A percentile compares a stretch with the other conserved stretches of the same genome.
phyloP scores from a whole-genome alignment of 2,113 vertebrate species.

The Patagioenas fasciata region DNA sequence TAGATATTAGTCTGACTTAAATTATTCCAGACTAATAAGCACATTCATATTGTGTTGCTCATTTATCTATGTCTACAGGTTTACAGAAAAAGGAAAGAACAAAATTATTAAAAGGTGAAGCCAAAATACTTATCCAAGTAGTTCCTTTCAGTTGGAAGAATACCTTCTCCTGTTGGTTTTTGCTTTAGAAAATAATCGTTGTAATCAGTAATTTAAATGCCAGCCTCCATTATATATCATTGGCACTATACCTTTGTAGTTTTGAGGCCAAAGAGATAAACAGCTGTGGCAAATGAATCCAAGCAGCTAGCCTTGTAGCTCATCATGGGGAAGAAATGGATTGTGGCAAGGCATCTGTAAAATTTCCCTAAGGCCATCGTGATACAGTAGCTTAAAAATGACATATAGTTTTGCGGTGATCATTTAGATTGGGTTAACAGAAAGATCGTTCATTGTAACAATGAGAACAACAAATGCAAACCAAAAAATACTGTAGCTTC shows the following conservation, averaged over 20 bases:
- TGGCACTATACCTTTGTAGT: not conserved
- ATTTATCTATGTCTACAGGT: slow-evolving; percentile 23
- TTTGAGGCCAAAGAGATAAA: slow-evolving; percentile 44
- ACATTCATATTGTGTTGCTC: slow-evolving; percentile 13
- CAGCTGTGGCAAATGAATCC: slow-evolving; percentile 34
- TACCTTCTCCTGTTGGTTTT: not conserved
- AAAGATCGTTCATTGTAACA: not conserved
- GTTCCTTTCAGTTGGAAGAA: not conserved
- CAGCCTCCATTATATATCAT: not conserved
- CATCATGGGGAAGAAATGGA: slow-evolving; percentile 53
- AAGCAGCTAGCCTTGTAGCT: not conserved
- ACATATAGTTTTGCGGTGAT: not conserved
- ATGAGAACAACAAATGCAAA: not conserved
- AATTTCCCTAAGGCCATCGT: slow-evolving; percentile 24
- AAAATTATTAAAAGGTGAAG: not conserved
- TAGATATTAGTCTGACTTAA: slow-evolving; percentile 44
- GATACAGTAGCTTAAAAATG: not conserved
- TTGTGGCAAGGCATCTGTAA: slow-evolving; percentile 60
- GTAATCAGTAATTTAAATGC: not conserved
- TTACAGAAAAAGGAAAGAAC: not conserved
- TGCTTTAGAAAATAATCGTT: not conserved
- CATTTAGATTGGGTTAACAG: slow-evolving; percentile 9
- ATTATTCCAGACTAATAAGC: slow-evolving; percentile 55
- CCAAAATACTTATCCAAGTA: not conserved
- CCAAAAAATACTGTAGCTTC: not conserved